Percentiles rank a stretch among this genome's conserved stretches.
Evolutionary conservation across 30 jellyfish, hydroid and myxozoan genomes (phyloP).

Genomic region (Aurelia aurita): DNA sequence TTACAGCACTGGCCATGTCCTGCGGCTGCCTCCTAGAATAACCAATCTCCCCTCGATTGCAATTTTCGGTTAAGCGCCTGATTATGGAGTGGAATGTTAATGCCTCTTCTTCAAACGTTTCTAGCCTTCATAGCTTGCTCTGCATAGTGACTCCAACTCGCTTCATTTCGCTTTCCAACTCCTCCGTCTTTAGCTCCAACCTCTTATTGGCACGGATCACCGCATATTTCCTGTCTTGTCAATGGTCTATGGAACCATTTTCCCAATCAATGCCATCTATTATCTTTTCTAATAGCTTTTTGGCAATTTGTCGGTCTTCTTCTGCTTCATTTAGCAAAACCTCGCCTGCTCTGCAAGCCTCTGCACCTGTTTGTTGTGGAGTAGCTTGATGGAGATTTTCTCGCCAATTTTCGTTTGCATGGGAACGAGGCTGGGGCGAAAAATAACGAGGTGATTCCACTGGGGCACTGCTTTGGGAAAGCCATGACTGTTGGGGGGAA

Average conservation of each 20-base stretch:
- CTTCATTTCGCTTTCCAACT: no score
- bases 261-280: not conserved
- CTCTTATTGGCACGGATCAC: not conserved
- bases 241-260: not conserved
- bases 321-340: constrained; percentile 8
- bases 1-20: constrained; percentile 10
- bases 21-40: constrained; percentile 4
- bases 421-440: no score
- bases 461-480: not conserved
- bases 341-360: no score
- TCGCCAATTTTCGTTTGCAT: no score
- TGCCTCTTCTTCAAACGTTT: constrained; percentile 20
- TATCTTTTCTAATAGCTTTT: constrained; percentile 9
- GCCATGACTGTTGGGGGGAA: not conserved
- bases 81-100: constrained; percentile 6
- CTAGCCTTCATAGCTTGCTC: constrained; percentile 12
- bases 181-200: not conserved
- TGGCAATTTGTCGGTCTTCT: constrained; percentile 35
- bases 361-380: no score
- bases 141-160: not conserved
- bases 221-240: not conserved
- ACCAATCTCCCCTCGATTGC: constrained; percentile 6
- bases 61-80: constrained; percentile 1
- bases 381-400: no score
- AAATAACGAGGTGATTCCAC: not conserved